phyloP scores from a whole-genome alignment of 2,797 vertebrate genomes.

The Rhinatrema bivittatum region DNA sequence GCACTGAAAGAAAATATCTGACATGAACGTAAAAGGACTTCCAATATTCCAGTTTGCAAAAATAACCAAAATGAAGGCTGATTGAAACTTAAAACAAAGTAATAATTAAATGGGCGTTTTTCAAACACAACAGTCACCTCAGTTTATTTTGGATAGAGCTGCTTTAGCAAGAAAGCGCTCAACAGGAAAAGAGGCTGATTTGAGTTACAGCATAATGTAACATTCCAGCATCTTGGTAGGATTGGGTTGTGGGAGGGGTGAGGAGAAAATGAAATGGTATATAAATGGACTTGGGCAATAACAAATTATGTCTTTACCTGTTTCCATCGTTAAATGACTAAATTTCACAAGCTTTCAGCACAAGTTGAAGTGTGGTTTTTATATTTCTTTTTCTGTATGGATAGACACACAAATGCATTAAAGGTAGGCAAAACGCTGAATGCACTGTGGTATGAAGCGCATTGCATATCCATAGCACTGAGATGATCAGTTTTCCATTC shows the following conservation, averaged over 20 bases:
- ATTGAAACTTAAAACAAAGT: constrained; percentile 36
- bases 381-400: constrained; percentile 57
- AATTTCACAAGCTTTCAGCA: constrained; percentile 59
- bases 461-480: constrained; percentile 65
- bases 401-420: constrained; percentile 55
- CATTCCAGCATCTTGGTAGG: constrained; percentile 53
- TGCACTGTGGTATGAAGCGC: constrained; percentile 70
- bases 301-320: constrained; percentile 42
- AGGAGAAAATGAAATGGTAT: constrained; percentile 23
- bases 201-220: constrained; percentile 50
- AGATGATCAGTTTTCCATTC: constrained; percentile 66
- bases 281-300: constrained; percentile 43
- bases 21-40: constrained; percentile 47
- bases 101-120: constrained; percentile 57
- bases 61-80: constrained; percentile 35
- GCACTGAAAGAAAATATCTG: constrained; percentile 62
- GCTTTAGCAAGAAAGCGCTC: constrained; percentile 47
- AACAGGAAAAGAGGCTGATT: constrained; percentile 43
- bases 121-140: constrained; percentile 53
- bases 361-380: constrained; percentile 64
- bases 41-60: constrained; percentile 43
- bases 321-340: constrained; percentile 51
- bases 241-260: too few relatives aligned
- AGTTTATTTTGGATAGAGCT: constrained; percentile 61
- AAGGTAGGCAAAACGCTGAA: constrained; percentile 61